Base-by-base conservation (phyloP, 1,140 invertebrate genomes). In the Dinoponera quadriceps region DNA sequence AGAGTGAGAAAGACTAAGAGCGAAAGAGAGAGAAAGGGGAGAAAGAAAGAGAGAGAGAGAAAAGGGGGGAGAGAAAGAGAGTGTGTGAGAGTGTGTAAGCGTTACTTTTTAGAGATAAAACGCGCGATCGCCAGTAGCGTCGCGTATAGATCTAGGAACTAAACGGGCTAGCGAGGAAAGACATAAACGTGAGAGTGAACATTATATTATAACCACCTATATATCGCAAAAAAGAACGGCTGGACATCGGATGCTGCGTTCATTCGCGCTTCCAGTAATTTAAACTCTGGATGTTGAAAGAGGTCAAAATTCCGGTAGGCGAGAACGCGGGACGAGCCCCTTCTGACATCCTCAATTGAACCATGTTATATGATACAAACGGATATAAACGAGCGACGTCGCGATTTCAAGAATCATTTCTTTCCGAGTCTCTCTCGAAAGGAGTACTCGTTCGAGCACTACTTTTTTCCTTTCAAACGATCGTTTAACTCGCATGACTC, bases 161-260 rank as follows among this genome's bases (percentile, higher is more conserved):
- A 83, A 59, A 63, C 68, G 80, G 60, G 33, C 66, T 78, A 77
- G 60, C 59, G 63, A 68, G 54, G 85, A 86, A 86, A 85, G 75
- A 85, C 83, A 73, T 68, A 81, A 86, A 86, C 85, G 84, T 77
- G 71, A 83, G 84, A 86, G 69, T 69, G 78, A 75, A 71, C 49
- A 86, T 86, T 71, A 73, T 83, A 83, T 63, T 54, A 49, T 84
- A 87, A 83, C 62, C 73, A 83, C 62, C 73, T 87, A 69, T 87
- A 87, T 73, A 84, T 87, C 62, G 38, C 75, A 71, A 80, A 68
- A n/a, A 38, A 49, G 33, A 71, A 84, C 29, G 63, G 72, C 73
- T 73, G 81, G 63, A 80, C 74, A 68, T 48, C 85, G 75, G 69
- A 74, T 44, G 69, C 86, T 78, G 63, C 85, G 57, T 87, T 83